phyloP scores from a whole-genome alignment of 1,140 invertebrate genomes.

The Agrypnia vestita region DNA sequence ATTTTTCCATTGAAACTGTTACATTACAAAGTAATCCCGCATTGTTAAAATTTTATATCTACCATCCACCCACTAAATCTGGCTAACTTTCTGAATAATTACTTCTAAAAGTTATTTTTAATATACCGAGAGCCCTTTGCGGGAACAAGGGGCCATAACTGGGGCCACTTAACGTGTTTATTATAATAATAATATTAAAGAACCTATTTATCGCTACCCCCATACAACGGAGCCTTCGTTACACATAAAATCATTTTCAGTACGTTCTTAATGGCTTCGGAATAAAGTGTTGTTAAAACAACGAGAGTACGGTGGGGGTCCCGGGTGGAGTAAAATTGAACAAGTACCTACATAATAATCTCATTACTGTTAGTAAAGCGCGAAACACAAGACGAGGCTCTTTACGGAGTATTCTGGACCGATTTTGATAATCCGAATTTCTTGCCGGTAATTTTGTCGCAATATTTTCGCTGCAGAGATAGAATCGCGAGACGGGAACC shows the following conservation, averaged over 20 bases:
- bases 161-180: slow-evolving; percentile 45
- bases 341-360: slow-evolving; percentile 23
- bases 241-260: slow-evolving; percentile 54
- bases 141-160: slow-evolving; percentile 16
- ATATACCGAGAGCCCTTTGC: neutral
- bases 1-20: too few relatives aligned
- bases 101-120: slow-evolving; percentile 21
- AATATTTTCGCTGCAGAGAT: too few relatives aligned
- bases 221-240: slow-evolving; percentile 41
- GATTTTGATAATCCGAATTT: too few relatives aligned
- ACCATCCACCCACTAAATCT: neutral
- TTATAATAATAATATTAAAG: slow-evolving; percentile 43
- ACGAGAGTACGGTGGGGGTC: slow-evolving; percentile 25
- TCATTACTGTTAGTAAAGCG: slow-evolving; percentile 33
- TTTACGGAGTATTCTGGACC: neutral
- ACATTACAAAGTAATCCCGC: too few relatives aligned
- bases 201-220: slow-evolving; percentile 45
- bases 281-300: slow-evolving; percentile 56
- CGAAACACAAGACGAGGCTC: neutral
- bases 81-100: slow-evolving; percentile 25
- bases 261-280: slow-evolving; percentile 43
- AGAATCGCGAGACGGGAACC: too few relatives aligned
- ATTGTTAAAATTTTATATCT: too few relatives aligned
- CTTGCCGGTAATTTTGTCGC: too few relatives aligned
- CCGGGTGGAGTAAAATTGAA: neutral